A percentile compares a stretch with the other conserved stretches of the same genome.
phyloP scores from a whole-genome alignment of 2,797 vertebrate species.

The Sitta carolinensis region DNA sequence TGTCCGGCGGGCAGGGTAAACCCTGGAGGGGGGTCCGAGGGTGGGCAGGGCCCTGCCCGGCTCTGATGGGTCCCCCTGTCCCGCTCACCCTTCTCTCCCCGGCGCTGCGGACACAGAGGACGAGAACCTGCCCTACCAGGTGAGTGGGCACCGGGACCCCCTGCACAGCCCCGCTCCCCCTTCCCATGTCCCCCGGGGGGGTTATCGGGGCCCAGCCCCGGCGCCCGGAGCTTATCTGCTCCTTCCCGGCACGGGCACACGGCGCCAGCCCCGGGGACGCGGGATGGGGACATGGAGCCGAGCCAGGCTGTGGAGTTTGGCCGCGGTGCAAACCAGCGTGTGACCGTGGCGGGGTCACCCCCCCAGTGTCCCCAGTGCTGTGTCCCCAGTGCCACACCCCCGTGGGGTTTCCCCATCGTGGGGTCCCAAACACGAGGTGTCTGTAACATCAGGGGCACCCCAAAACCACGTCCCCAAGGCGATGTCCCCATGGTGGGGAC shows the following conservation, averaged over 20 bases:
- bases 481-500: neutral
- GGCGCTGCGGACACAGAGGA: slow-evolving; percentile 74
- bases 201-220: neutral
- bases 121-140: slow-evolving; percentile 88
- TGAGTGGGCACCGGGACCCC: slow-evolving; percentile 48
- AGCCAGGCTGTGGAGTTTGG: neutral
- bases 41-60: neutral
- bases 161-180: accelerated
- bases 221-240: neutral
- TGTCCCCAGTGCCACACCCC: neutral
- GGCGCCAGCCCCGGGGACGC: neutral
- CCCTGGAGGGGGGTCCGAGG: neutral
- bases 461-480: accelerated
- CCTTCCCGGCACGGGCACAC: neutral
- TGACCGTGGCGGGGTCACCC: neutral
- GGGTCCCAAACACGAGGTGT: neutral
- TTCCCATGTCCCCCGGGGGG: accelerated
- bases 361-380: accelerated
- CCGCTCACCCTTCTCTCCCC: neutral
- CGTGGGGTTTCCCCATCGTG: accelerated
- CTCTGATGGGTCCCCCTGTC: accelerated
- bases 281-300: neutral
- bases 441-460: accelerated
- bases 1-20: neutral
- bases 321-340: neutral